Conservation (phyloP, 2,113 vertebrate species). For the Cyphomyrus discorhynchus region DNA sequence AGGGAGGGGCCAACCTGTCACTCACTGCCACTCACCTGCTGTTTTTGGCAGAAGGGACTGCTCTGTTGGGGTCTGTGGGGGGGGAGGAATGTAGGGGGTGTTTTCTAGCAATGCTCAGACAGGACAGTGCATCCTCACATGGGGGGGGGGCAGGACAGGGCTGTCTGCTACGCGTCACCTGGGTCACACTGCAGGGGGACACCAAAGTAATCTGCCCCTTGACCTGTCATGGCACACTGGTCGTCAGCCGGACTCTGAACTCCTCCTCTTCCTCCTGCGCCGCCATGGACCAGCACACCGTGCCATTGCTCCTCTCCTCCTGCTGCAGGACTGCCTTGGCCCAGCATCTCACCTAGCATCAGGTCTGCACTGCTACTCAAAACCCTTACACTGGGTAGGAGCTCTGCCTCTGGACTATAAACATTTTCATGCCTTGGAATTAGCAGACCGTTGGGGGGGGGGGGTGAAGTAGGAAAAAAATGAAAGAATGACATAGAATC, state of each 20-base stretch:
- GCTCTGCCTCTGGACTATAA: constrained; percentile 65
- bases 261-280: constrained; percentile 87
- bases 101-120: constrained; percentile 79
- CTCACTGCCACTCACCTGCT: constrained; percentile 86
- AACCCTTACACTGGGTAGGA: constrained; percentile 76
- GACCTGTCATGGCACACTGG: constrained; percentile 77
- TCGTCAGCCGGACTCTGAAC: constrained; percentile 79
- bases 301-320: constrained; percentile 77
- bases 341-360: constrained; percentile 54
- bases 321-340: constrained; percentile 67
- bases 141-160: constrained; percentile 29
- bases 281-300: constrained; percentile 78
- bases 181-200: constrained; percentile 55
- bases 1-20: constrained; percentile 62
- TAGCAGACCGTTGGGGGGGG: constrained; percentile 53
- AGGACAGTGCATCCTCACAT: constrained; percentile 75
- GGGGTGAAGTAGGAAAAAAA: constrained; percentile 10
- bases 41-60: constrained; percentile 66
- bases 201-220: constrained; percentile 79
- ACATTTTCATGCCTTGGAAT: constrained; percentile 77
- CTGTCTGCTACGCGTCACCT: constrained; percentile 57
- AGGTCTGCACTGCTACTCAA: constrained; percentile 88
- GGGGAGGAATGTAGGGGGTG: constrained; percentile 55
- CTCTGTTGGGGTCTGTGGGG: constrained; percentile 37
- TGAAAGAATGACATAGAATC: not conserved